Percentiles rank a stretch among this genome's conserved stretches.
Evolutionary conservation across 2,888 invertebrate genomes (phyloP).

Genomic region (Macrostomum cliftonense): DNA sequence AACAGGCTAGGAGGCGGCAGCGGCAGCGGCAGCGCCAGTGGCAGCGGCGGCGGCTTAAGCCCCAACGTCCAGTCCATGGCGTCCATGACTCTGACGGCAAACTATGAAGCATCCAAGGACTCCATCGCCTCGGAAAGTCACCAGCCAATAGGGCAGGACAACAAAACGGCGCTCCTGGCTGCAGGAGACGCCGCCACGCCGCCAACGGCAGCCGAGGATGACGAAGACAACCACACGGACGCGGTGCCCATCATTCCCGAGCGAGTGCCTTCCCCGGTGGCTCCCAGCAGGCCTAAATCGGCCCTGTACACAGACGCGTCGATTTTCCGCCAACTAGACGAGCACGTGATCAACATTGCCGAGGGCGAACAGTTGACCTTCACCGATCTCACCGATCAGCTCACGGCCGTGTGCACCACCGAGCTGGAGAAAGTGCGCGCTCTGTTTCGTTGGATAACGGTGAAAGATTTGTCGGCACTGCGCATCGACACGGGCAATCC

Average conservation of each 20-base stretch:
- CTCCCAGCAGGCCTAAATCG: conserved; percentile 27
- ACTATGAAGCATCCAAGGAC: too few relatives aligned
- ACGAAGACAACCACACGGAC: not conserved
- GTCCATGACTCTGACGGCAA: too few relatives aligned
- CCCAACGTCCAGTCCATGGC: too few relatives aligned
- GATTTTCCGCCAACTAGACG: conserved; percentile 30
- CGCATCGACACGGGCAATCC: conserved; percentile 42
- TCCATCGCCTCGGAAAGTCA: too few relatives aligned
- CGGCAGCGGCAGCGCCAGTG: too few relatives aligned
- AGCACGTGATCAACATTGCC: conserved; percentile 34
- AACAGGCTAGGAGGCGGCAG: not conserved
- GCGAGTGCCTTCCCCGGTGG: conserved; percentile 20
- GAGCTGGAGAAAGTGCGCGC: conserved; percentile 36
- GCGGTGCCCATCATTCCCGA: not conserved
- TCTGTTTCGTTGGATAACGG: conserved; percentile 37
- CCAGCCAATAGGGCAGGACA: too few relatives aligned
- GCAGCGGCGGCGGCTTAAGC: too few relatives aligned
- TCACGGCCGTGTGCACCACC: conserved; percentile 27
- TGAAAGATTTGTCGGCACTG: conserved; percentile 36
- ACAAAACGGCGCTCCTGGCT: too few relatives aligned
- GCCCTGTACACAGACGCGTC: conserved; percentile 26
- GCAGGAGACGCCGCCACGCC: not conserved
- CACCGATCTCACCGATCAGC: conserved; percentile 31
- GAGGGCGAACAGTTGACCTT: conserved; percentile 33
- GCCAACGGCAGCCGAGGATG: too few relatives aligned